These are phyloP conservation scores for Corythornis vintsioides DNA, from an alignment of 2,113 vertebrate genomes.

Conservation along the genomic window DNA sequence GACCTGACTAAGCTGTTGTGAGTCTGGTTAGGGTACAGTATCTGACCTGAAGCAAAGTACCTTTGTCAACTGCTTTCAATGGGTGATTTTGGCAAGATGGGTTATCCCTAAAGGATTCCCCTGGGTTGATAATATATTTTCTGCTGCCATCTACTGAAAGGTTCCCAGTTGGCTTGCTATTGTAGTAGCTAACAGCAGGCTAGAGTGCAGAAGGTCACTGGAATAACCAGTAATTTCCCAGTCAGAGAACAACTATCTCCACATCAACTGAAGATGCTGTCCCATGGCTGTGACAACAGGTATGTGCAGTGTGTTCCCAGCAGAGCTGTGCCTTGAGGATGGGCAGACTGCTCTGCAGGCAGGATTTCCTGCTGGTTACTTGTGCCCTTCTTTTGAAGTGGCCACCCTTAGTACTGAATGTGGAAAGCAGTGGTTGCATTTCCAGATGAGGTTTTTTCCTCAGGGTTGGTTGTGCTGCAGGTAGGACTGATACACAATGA, in stretches of 20 bases:
- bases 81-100: neutral
- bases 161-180: neutral
- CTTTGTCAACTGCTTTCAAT: neutral
- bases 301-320: neutral
- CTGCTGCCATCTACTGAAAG: slow-evolving; percentile 60
- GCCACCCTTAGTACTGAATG: neutral
- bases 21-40: neutral
- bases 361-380: accelerated
- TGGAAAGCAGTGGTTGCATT: neutral
- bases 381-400: neutral
- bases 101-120: neutral
- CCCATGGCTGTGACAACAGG: neutral
- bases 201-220: neutral
- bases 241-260: neutral
- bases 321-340: neutral
- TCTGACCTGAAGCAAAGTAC: neutral
- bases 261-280: neutral
- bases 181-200: neutral
- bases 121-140: neutral
- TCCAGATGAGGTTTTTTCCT: neutral
- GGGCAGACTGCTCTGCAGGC: neutral
- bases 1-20: neutral
- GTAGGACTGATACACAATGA: accelerated
- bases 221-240: neutral
- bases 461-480: neutral